These are phyloP conservation scores for Pecten maximus DNA, from an alignment of 2,888 invertebrate genomes.

Conservation along the genomic window DNA sequence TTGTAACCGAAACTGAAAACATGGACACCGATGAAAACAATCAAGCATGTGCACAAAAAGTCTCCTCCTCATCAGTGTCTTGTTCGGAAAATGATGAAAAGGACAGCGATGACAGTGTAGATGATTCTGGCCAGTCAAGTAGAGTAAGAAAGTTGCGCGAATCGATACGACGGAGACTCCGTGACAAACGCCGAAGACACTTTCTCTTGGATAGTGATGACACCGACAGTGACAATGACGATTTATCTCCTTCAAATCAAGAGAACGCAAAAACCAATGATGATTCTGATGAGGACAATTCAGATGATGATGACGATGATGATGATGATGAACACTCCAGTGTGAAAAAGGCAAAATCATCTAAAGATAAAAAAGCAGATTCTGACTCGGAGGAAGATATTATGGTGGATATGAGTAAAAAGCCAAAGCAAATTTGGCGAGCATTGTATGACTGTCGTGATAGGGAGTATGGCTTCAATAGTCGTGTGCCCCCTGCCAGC, in stretches of 20 bases:
- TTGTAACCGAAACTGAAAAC: not conserved
- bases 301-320: conserved; percentile 52
- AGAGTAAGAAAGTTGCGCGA: not conserved
- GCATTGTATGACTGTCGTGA: conserved; percentile 86
- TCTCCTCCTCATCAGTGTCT: not conserved
- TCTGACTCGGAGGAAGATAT: conserved; percentile 63
- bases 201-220: conserved; percentile 46
- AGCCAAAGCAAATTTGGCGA: conserved; percentile 86
- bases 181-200: conserved; percentile 38
- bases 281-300: conserved; percentile 49
- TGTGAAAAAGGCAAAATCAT: conserved; percentile 47
- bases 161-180: not conserved
- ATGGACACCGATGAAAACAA: not conserved
- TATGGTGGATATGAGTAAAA: conserved; percentile 56
- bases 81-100: conserved; percentile 50
- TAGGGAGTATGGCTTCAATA: conserved; percentile 84
- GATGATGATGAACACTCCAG: conserved; percentile 51
- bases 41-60: not conserved
- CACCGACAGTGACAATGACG: conserved; percentile 40
- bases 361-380: conserved; percentile 49
- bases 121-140: not conserved
- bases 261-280: conserved; percentile 43
- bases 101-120: conserved; percentile 38
- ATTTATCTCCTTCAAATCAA: conserved; percentile 22
- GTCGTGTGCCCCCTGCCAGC: conserved; percentile 83